A percentile compares a stretch with the other conserved stretches of the same genome.
phyloP scores from a whole-genome alignment of 1,140 invertebrate species.

The Drosophila asahinai region DNA sequence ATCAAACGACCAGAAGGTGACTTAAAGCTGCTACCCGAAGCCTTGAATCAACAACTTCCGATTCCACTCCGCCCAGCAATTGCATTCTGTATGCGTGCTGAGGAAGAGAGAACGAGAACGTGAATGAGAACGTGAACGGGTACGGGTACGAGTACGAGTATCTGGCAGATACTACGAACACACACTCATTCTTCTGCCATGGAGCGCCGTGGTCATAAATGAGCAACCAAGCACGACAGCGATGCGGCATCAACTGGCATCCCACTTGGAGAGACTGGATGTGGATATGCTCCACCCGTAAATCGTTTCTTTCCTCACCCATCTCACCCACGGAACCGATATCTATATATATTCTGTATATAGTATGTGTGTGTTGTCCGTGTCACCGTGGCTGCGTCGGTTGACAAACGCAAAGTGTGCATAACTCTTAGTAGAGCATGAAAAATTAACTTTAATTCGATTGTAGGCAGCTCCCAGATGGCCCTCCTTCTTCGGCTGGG shows the following conservation, averaged over 20 bases:
- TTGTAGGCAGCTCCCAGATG: conserved; percentile 44
- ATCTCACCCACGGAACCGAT: conserved; percentile 16
- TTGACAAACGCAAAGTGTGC: conserved; percentile 61
- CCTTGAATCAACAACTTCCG: conserved; percentile 54
- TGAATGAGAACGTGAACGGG: conserved; percentile 7
- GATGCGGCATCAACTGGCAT: conserved; percentile 34
- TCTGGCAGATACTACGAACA: conserved; percentile 57
- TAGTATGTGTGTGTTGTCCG: background rate
- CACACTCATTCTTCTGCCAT: conserved; percentile 20
- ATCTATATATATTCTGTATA: background rate
- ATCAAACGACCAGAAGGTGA: conserved; percentile 53
- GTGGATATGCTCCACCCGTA: conserved; percentile 42
- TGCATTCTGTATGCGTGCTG: conserved; percentile 49
- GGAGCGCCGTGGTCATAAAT: conserved; percentile 77
- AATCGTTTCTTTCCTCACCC: conserved; percentile 8
- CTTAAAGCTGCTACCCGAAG: conserved; percentile 47
- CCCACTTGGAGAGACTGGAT: conserved; percentile 35
- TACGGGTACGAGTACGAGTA: conserved; percentile 25
- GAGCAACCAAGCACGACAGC: conserved; percentile 72
- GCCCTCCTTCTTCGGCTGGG: conserved; percentile 5
- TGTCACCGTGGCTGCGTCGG: conserved; percentile 6
- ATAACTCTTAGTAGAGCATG: conserved; percentile 68
- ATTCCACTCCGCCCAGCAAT: conserved; percentile 35
- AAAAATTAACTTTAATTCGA: conserved; percentile 66
- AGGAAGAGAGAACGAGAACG: conserved; percentile 6